Conservation (phyloP, 1,140 invertebrate species). For the Macrosteles quadrilineatus region DNA sequence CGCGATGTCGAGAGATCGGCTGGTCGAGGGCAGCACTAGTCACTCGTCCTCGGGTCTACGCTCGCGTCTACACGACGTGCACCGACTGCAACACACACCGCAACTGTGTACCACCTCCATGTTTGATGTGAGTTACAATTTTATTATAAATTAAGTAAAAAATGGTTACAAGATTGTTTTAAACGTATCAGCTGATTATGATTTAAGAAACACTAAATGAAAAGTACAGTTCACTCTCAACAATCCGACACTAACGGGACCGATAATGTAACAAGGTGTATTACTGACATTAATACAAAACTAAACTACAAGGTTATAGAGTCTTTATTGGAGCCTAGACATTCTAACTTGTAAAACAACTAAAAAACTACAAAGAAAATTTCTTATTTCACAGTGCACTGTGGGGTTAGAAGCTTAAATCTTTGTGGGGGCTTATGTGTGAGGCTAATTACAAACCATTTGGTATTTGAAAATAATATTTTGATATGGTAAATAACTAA, state of each 20-base stretch:
- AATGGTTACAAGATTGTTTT: background rate
- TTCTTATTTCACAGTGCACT: too few relatives aligned
- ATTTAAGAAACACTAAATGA: too few relatives aligned
- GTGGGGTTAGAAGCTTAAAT: too few relatives aligned
- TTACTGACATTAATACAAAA: background rate
- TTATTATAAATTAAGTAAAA: background rate
- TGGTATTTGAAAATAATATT: too few relatives aligned
- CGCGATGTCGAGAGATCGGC: background rate
- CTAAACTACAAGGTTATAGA: too few relatives aligned
- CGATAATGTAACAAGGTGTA: background rate
- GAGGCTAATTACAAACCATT: too few relatives aligned
- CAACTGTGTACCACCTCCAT: too few relatives aligned
- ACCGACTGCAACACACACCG: conserved; percentile 22
- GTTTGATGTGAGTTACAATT: background rate
- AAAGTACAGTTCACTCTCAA: background rate
- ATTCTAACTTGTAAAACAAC: too few relatives aligned
- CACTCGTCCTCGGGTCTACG: conserved; percentile 17
- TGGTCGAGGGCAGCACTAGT: conserved; percentile 13
- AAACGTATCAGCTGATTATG: background rate
- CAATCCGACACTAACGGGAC: background rate
- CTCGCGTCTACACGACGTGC: conserved; percentile 25
- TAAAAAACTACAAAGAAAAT: too few relatives aligned
- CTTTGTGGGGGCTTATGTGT: too few relatives aligned
- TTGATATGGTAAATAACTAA: too few relatives aligned
- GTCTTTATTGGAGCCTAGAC: too few relatives aligned